phyloP scores from a whole-genome alignment of 2,113 vertebrate species.

The Pseudorhombus dupliciocellatus region DNA sequence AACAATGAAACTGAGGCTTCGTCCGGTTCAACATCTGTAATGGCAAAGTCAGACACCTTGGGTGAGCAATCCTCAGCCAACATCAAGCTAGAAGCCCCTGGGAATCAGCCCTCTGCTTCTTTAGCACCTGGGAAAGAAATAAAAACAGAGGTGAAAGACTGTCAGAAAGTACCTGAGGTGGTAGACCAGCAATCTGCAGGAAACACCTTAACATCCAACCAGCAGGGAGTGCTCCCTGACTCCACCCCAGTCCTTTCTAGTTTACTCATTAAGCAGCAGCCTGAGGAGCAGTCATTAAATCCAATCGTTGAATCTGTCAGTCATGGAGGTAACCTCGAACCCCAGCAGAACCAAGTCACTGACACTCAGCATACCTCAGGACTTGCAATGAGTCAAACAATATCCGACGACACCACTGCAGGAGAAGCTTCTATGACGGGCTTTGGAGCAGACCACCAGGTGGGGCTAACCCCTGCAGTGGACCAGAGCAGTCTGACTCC shows the following conservation, averaged over 20 bases:
- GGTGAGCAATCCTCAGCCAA: constrained; percentile 75
- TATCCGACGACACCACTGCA: constrained; percentile 79
- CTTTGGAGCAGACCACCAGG: constrained; percentile 73
- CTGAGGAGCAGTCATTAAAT: constrained; percentile 80
- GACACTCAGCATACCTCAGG: constrained; percentile 70
- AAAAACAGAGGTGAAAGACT: constrained; percentile 79
- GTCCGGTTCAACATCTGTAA: constrained; percentile 73
- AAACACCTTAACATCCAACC: constrained; percentile 73
- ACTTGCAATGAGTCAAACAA: constrained; percentile 79
- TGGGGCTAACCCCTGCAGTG: constrained; percentile 71
- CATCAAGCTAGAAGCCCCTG: constrained; percentile 76
- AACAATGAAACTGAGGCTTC: constrained; percentile 62
- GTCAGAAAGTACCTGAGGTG: constrained; percentile 56
- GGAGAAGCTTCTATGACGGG: constrained; percentile 73
- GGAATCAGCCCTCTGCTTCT: constrained; percentile 57
- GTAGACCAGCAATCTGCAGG: constrained; percentile 63
- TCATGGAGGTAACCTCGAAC: constrained; percentile 78
- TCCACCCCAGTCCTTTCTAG: constrained; percentile 90
- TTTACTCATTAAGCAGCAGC: constrained; percentile 87
- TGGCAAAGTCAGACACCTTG: constrained; percentile 79
- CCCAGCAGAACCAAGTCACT: constrained; percentile 77
- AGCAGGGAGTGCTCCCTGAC: constrained; percentile 77
- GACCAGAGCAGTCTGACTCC: constrained; percentile 66
- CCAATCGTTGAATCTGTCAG: constrained; percentile 77
- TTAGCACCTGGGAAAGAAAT: constrained; percentile 70